phyloP scores from a whole-genome alignment of 2,113 vertebrate genomes.

The Oceanites oceanicus region DNA sequence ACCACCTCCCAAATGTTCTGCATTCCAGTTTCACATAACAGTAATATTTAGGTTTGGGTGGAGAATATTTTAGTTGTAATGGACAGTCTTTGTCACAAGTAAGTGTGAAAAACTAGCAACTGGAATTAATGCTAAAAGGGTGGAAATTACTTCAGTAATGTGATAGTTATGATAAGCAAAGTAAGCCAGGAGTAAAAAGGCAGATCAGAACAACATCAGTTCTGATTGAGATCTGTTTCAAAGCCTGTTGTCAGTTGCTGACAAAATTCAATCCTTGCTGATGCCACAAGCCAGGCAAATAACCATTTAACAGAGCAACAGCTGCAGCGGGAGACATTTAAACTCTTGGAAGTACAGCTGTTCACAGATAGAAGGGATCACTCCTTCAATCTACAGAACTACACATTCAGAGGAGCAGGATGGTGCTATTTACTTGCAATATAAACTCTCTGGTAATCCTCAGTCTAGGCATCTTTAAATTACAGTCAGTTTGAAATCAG shows the following conservation, averaged over 20 bases:
- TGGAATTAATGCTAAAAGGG: background rate
- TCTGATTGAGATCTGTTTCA: slow-evolving; percentile 9
- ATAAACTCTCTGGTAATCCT: background rate
- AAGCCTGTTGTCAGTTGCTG: background rate
- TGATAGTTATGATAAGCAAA: background rate
- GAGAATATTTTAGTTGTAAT: background rate
- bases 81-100: background rate
- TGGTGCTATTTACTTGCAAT: background rate
- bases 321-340: background rate
- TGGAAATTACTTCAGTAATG: background rate
- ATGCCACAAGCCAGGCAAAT: slow-evolving; percentile 9
- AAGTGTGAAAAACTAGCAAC: background rate
- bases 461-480: background rate
- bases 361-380: background rate
- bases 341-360: slow-evolving; percentile 14
- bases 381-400: background rate
- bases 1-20: background rate
- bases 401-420: background rate
- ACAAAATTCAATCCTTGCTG: slow-evolving; percentile 17
- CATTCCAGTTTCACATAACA: background rate
- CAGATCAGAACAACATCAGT: background rate
- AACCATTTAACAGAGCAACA: slow-evolving; percentile 8
- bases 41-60: background rate
- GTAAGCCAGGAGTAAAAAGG: background rate
- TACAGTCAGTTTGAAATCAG: background rate